Base-by-base conservation (phyloP, 2,888 invertebrate genomes). In the Leucoma salicis region DNA sequence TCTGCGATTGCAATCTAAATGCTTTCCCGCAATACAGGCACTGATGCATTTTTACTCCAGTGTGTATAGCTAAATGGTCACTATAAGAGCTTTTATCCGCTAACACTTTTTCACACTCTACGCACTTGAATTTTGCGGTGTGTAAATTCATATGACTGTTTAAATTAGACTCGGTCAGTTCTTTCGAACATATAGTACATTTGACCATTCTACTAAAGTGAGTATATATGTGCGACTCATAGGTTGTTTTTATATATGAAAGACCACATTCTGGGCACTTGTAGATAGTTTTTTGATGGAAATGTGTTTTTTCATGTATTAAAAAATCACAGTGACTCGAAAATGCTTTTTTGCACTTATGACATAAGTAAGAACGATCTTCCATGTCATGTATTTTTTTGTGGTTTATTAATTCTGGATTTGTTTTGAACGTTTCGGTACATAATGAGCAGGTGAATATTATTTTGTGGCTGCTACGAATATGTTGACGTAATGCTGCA, bases 1-100 rank as follows among this genome's bases (percentile, higher is more conserved):
- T 54, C 0, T 39, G 16, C 0, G 1, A 0, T 0, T 0, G 0
- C 0, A 12, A 53, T 0, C 25, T 8, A 12, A 67, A 74, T 0
- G 64, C 62, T 3, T 45, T 57, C 0, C 74, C 74, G 2, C 74
- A 74, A 15, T 72, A 74, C 0, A 65, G 15, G 35, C 74, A 74
- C 16, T 74, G 74, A 2, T 31, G 13, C 0, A 18, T 39, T 25
- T 64, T 73, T 0, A 74, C 54, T 0, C 71, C 68, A 0, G 70
- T 71, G 7, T 74, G 74, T 0, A 33, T 27, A 0, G 14, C 7
- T 59, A 73, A 64, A 13, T 74, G 74, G 2, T 50, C 42, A 0
- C 44, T 31, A 13, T 11, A 40, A 2, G 3, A 0, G 0, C 0
- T 2, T 8, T 31, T 49, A 2, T 5, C 1, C 0, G 12, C 31